A percentile compares a stretch with the other conserved stretches of the same genome.
Evolutionary conservation across 2,113 vertebrate genomes (phyloP).

Genomic region (Sardina pilchardus): DNA sequence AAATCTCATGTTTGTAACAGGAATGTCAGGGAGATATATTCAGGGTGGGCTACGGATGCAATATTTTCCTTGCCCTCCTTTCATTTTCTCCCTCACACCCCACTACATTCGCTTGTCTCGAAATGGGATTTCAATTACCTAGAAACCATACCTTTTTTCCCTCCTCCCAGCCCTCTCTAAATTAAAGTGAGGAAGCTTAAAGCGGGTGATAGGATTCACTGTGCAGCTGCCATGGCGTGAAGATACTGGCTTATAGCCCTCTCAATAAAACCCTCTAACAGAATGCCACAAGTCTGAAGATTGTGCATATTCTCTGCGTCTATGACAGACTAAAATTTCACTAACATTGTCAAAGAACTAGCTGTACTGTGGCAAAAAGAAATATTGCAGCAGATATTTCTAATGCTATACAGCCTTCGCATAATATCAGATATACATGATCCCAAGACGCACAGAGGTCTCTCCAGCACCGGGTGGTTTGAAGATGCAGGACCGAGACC

Average conservation of each 20-base stretch:
- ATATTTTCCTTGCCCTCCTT: conserved; percentile 36
- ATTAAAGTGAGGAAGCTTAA: conserved; percentile 47
- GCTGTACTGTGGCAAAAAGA: background rate
- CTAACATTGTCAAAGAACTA: background rate
- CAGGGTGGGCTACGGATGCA: background rate
- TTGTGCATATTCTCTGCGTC: background rate
- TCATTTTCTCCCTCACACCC: conserved; percentile 38
- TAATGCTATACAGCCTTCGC: background rate
- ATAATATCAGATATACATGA: background rate
- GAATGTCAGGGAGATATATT: conserved; percentile 20
- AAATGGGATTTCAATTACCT: conserved; percentile 62
- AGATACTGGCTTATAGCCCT: conserved; percentile 31
- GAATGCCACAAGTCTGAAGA: background rate
- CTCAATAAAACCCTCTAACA: background rate
- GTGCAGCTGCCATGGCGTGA: conserved; percentile 30
- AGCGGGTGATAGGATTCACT: conserved; percentile 53
- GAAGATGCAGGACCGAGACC: background rate
- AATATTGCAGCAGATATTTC: background rate
- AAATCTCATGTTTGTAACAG: conserved; percentile 26
- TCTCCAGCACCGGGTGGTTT: background rate
- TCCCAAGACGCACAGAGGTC: background rate
- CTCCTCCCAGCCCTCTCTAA: conserved; percentile 18
- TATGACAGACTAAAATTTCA: background rate
- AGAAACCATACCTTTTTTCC: conserved; percentile 31
- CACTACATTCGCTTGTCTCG: conserved; percentile 42